Evolutionary conservation across 2,113 vertebrate genomes (phyloP), one percentile per base, ranked within the genome.

Genomic region (Pygoscelis antarcticus): DNA sequence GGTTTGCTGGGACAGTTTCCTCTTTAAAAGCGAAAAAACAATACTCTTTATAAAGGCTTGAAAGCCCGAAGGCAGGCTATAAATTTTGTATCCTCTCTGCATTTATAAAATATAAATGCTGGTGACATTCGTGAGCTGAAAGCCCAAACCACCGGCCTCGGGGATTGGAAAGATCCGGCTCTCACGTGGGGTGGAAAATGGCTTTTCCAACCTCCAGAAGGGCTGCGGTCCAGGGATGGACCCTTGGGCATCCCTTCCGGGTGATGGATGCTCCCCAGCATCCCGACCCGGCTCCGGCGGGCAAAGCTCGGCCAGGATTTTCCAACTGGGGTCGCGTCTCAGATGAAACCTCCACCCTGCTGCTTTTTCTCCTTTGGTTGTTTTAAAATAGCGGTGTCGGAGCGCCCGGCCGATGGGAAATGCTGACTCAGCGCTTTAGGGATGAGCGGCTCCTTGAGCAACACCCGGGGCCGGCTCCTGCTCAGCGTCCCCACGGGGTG

Each of bases 101-200:
- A 0, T 82, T 87, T 82, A 54, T 90, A 38, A 92, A 78, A 71
- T 66, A 58, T 57, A 49, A 93, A 78, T 32, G 65, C 65, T 8
- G 49, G 72, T 82, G 89, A 57, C 46, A 82, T 54, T 58, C 5
- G 1, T 51, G 62, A 86, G 62, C 76, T 65, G 66, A 61, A 80
- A 91, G 49, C 49, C 74, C 66, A 26, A 82, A 27, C 51, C 4
- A 34, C 69, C 1, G 0, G 29, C 87, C 66, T 68, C 4, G 0
- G 6, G 93, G 86, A 29, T 0, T n/a, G 83, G 82, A 29, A 85
- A n/a, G 69, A 62, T 36, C 62, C 49, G 0, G 23, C 85, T 52
- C 26, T 69, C 7, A 2, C 1, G 1, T 0, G 0, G n/a, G 5
- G 3, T 49, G 57, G 52, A 9, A 76, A 21, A 15, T 0, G 49